phyloP scores from a whole-genome alignment of 2,113 vertebrate species.

The Emydocephalus ijimae region DNA sequence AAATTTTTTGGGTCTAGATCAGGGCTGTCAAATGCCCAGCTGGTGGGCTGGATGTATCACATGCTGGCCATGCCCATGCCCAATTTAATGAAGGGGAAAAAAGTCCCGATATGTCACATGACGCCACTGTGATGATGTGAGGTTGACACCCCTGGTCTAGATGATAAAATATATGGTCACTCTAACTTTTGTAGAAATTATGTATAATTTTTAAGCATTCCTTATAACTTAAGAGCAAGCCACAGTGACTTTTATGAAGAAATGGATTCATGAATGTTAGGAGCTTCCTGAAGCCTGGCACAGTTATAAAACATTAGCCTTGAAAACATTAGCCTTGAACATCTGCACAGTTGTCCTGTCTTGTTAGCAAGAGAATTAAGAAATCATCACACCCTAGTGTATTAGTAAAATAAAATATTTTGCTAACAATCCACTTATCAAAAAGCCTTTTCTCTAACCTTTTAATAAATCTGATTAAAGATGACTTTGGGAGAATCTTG shows the following conservation, averaged over 20 bases:
- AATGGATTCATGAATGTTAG: neutral
- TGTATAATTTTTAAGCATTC: neutral
- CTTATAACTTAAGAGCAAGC: neutral
- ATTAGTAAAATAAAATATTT: neutral
- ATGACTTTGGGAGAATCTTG: neutral
- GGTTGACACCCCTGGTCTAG: neutral
- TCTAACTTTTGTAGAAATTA: neutral
- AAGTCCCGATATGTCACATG: neutral
- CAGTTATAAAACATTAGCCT: neutral
- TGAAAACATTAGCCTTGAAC: neutral
- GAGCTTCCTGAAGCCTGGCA: neutral
- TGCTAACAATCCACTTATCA: neutral
- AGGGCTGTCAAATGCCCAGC: neutral
- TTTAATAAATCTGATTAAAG: neutral
- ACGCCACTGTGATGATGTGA: neutral
- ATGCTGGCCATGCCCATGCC: no score
- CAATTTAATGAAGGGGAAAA: neutral
- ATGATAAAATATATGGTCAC: neutral
- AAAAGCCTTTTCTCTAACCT: neutral
- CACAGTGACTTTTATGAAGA: neutral
- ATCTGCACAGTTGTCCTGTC: neutral
- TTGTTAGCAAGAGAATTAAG: neutral
- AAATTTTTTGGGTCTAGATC: neutral
- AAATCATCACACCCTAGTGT: neutral
- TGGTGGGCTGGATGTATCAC: neutral